Base-by-base conservation (phyloP, 2,797 vertebrate genomes). In the Pterois miles region DNA sequence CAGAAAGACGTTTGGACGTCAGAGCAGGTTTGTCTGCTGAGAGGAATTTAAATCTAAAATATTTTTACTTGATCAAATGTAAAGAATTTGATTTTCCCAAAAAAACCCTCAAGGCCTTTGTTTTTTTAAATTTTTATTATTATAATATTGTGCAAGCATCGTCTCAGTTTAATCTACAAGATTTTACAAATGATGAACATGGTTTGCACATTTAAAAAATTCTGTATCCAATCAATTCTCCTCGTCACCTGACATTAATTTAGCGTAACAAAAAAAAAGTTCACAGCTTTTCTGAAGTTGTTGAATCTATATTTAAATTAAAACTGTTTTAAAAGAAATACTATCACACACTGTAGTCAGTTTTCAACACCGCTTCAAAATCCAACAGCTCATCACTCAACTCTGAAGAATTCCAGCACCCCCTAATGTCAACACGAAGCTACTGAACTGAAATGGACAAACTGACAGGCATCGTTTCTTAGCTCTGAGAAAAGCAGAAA, bases 401-500 rank as follows among this genome's bases (percentile, higher is more conserved):
- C 87, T 91, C 76, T 91, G 73, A 93, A 95, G 95, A 89, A 93
- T 94, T 94, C 87, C 93, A 96, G 95, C 95, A 91, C 95, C 95
- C 93, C 95, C 95, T 95, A 95, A 94, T 92, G 95, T 89, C 93
- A 66, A 68, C 57, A 50, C 6, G 18, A 33, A 34, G 93, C 85
- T 88, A 95, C 65, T 95, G 94, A 86, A 80, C 52, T 36, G 0
- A 65, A 81, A 74, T 36, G 74, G 70, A 74, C 70, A 80, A 83
- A 74, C 36, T 67, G 74, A 81, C 80, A 86, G 71, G 29, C 72
- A 11, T 77, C 71, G 65, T 62, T 58, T 74, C 68, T 20, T 46
- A 11, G 12, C 60, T 65, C 27, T 4, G 43, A 67, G 66, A 73
- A 50, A 56, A 72, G 57, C 34, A 69, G 58, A 43, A 70, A 2